These are phyloP conservation scores for Paradisaea rubra DNA, from an alignment of 2,113 vertebrate genomes.

Conservation along the genomic window DNA sequence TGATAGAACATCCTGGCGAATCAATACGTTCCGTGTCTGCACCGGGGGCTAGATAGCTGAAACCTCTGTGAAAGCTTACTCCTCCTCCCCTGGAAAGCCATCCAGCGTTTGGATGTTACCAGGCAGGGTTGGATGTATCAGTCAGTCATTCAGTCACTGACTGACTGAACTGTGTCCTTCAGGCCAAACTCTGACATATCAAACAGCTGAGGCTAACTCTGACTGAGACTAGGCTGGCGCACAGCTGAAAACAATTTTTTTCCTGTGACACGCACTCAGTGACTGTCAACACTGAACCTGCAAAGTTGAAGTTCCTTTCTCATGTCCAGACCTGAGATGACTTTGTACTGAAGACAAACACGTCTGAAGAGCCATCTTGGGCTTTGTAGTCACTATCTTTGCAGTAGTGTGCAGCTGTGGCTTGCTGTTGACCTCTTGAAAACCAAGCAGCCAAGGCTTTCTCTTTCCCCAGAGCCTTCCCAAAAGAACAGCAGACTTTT, in stretches of 20 bases:
- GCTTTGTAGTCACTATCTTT: background rate
- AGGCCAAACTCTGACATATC: background rate
- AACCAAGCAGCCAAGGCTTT: background rate
- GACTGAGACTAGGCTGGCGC: background rate
- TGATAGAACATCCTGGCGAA: background rate
- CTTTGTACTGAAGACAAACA: background rate
- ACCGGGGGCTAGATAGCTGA: background rate
- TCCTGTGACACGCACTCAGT: accelerated
- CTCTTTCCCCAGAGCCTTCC: background rate
- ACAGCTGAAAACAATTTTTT: background rate
- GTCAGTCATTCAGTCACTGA: background rate
- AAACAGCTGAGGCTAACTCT: background rate
- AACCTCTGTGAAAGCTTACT: background rate
- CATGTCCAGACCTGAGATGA: background rate
- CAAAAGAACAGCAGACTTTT: background rate
- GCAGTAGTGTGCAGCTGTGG: background rate
- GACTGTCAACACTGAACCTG: background rate
- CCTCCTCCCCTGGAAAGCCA: background rate
- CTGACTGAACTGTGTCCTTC: background rate
- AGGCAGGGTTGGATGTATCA: background rate
- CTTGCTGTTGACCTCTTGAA: background rate
- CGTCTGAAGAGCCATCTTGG: accelerated
- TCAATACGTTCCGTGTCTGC: background rate
- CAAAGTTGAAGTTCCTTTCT: background rate
- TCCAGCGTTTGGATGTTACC: background rate